Evolutionary conservation across 2,888 invertebrate species (phyloP).

Genomic region (Diabrotica balteata): DNA sequence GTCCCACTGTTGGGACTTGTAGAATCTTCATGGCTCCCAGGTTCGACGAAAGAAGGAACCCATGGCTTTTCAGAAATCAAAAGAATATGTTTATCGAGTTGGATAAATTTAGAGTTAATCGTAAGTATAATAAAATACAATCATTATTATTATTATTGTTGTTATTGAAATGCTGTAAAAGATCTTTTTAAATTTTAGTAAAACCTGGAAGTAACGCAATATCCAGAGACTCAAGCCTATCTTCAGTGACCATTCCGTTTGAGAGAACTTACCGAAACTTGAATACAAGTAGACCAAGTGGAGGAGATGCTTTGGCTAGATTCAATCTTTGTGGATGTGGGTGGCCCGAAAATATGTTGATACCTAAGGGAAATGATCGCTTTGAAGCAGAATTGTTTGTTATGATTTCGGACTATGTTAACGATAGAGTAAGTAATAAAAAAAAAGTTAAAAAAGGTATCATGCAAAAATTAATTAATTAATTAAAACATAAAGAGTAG

Average conservation of each 20-base stretch:
- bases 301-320: slow-evolving; percentile 62
- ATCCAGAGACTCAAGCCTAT: slow-evolving; percentile 72
- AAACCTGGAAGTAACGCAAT: slow-evolving; percentile 73
- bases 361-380: slow-evolving; percentile 73
- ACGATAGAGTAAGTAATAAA: slow-evolving; percentile 66
- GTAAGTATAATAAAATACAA: slow-evolving; percentile 61
- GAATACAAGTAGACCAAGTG: slow-evolving; percentile 67
- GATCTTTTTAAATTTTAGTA: slow-evolving; percentile 60
- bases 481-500: no score
- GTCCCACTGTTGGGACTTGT: slow-evolving; percentile 66
- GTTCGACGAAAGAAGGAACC: slow-evolving; percentile 69
- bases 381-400: slow-evolving; percentile 74
- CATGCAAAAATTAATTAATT: no score
- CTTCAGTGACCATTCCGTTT: slow-evolving; percentile 85
- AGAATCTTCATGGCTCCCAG: slow-evolving; percentile 75
- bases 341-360: slow-evolving; percentile 84
- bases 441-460: neutral
- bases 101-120: slow-evolving; percentile 71
- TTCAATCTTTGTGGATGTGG: slow-evolving; percentile 90
- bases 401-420: slow-evolving; percentile 77
- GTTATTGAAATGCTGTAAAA: no score
- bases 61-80: slow-evolving; percentile 70
- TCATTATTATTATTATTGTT: no score
- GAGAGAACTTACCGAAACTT: slow-evolving; percentile 80
- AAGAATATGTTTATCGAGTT: slow-evolving; percentile 73